Percentiles rank a stretch among this genome's conserved stretches.
Conservation (phyloP, 2,797 vertebrate species). For the Sternotherus odoratus region DNA sequence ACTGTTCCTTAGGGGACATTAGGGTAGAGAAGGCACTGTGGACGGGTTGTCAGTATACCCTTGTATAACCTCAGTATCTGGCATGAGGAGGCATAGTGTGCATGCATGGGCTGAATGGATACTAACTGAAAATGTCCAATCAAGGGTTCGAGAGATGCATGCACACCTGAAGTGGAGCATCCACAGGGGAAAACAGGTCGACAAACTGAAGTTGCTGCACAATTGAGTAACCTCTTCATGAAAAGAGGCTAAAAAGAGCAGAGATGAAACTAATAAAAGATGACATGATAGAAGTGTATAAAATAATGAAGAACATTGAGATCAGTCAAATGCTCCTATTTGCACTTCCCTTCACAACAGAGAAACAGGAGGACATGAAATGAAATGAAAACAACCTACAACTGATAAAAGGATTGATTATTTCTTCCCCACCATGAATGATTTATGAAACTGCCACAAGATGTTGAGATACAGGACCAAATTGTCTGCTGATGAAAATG, state of each 20-base stretch:
- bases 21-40: too few species aligned
- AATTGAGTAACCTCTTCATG: neutral
- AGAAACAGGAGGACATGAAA: neutral
- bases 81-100: too few species aligned
- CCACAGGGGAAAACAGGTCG: too few species aligned
- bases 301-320: neutral
- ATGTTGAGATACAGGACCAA: neutral
- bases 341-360: neutral
- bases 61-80: too few species aligned
- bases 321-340: neutral
- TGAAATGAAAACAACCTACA: neutral
- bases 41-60: too few species aligned
- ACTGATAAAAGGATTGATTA: neutral
- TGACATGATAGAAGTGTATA: neutral
- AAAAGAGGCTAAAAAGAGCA: neutral
- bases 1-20: too few species aligned
- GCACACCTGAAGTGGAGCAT: too few species aligned
- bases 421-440: neutral
- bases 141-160: too few species aligned
- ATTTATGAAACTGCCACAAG: neutral
- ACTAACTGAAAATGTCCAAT: too few species aligned
- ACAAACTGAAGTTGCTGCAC: too few species aligned
- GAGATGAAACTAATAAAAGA: neutral
- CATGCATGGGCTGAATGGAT: too few species aligned
- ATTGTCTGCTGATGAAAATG: neutral